Base-by-base conservation (phyloP, 2,797 vertebrate genomes). In the Schizopygopsis malacanthus region DNA sequence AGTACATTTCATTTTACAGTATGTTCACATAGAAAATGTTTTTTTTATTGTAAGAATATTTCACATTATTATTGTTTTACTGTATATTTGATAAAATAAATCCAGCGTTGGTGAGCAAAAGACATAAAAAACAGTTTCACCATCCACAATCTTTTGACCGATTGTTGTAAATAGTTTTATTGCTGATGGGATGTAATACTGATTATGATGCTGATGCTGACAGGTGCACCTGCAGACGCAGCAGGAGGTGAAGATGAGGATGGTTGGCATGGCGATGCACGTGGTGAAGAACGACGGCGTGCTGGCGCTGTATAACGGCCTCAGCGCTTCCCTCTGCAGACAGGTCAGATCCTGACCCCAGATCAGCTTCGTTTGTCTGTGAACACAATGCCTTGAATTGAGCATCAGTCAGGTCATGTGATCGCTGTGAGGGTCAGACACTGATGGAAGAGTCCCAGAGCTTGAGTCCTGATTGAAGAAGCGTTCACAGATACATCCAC, bases 211-310 rank as follows among this genome's bases (percentile, higher is more conserved):
- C 10, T 76, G 76, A 39, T 63, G 61, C 20, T 54, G 4, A 0
- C 94, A 99, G 98, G 98, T 99, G 0, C 98, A 99, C 89, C 94
- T 99, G 87, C 98, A 99, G 94, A 99, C 98, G 0, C 98, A 99
- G 93, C 98, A 99, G 95, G 96, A 99, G 93, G 98, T 97, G 92
- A 97, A 96, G 94, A 94, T 95, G 93, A 93, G 96, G 91, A 99
- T 99, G 98, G 75, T 90, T 0, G 97, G 97, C 79, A 98, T 99
- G 98, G 97, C 97, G 0, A 20, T 97, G 78, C 96, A 92, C 0
- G 98, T 99, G 92, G 92, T 99, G 86, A 97, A 94, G 90, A 95
- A 89, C 0, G 96, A 99, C 0, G 98, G 98, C 0, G 0, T 98
- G 82, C 91, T 99, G 93, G 98, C 98, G 0, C 97, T 99, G 8